Evolutionary conservation across 92 coral and sea anemone genomes (phyloP).

Genomic region (Porites lobata): DNA sequence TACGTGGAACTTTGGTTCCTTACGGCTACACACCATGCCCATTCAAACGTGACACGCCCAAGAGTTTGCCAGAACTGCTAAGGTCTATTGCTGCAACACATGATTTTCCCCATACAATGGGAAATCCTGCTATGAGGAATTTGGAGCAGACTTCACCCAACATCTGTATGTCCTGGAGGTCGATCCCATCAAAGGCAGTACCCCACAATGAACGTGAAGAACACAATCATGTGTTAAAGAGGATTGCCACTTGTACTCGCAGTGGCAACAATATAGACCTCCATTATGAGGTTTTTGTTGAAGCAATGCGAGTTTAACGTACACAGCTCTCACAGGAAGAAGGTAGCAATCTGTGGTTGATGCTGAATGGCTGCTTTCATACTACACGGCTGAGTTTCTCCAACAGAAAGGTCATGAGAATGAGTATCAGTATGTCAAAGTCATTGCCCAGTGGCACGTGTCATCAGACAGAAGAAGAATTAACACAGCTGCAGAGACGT

Average conservation of each 20-base stretch:
- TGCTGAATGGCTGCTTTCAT: slow-evolving; percentile 73
- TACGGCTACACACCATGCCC: slow-evolving; percentile 67
- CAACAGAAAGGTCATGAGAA: slow-evolving; percentile 48
- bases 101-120: slow-evolving; percentile 23
- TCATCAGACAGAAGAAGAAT: slow-evolving; percentile 74
- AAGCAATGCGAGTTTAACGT: slow-evolving; percentile 63
- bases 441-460: slow-evolving; percentile 75
- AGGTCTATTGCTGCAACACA: slow-evolving; percentile 56
- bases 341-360: slow-evolving; percentile 72
- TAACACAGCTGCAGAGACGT: slow-evolving; percentile 60
- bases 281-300: slow-evolving; percentile 69
- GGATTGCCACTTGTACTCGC: slow-evolving; percentile 49
- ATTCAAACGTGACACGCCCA: slow-evolving; percentile 49
- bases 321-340: slow-evolving; percentile 73
- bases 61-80: slow-evolving; percentile 59
- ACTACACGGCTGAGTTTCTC: slow-evolving; percentile 50
- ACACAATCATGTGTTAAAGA: slow-evolving; percentile 68
- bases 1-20: slow-evolving; percentile 55
- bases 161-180: slow-evolving; percentile 58
- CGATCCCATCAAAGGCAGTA: slow-evolving; percentile 53
- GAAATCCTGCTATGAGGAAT: slow-evolving; percentile 21
- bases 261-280: slow-evolving; percentile 38
- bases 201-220: slow-evolving; percentile 74
- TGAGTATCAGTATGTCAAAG: slow-evolving; percentile 56
- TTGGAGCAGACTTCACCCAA: slow-evolving; percentile 48